phyloP scores from a whole-genome alignment of 2,113 vertebrate species.

The Melanostigma gelatinosum region DNA sequence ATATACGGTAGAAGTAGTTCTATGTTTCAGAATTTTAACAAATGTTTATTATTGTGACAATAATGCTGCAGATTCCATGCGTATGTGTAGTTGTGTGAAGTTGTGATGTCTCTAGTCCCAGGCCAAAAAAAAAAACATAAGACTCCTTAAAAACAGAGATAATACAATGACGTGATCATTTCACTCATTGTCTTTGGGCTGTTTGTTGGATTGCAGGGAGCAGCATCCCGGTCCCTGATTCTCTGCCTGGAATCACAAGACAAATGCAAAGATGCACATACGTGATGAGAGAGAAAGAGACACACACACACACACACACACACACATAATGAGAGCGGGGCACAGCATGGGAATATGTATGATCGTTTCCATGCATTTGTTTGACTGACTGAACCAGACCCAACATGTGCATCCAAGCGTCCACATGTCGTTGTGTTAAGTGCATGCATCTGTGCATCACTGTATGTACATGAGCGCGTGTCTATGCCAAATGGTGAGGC shows the following conservation, averaged over 20 bases:
- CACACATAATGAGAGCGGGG: neutral
- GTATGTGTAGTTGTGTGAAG: neutral
- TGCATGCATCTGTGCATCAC: constrained; percentile 11
- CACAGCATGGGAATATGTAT: constrained; percentile 7
- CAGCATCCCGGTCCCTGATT: constrained; percentile 2
- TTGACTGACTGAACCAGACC: constrained; percentile 7
- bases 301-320: neutral
- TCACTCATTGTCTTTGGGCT: neutral
- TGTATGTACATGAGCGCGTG: constrained; percentile 2
- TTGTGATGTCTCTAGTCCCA: neutral
- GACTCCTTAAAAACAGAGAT: neutral
- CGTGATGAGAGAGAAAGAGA: constrained; percentile 21
- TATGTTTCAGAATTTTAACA: neutral
- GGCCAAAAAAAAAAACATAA: neutral
- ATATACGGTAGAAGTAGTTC: neutral
- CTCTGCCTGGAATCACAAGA: constrained; percentile 13
- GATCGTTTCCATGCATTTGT: constrained; percentile 24
- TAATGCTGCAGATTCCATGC: neutral
- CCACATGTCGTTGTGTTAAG: constrained; percentile 7
- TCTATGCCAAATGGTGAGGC: neutral
- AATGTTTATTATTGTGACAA: neutral
- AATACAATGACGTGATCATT: neutral
- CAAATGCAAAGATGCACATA: constrained; percentile 46
- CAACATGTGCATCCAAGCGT: constrained; percentile 20
- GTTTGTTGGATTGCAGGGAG: constrained; percentile 3